Percentiles rank a stretch among this genome's conserved stretches.
Evolutionary conservation across 1,140 invertebrate genomes (phyloP).

Genomic region (Sarcophaga peregrina): DNA sequence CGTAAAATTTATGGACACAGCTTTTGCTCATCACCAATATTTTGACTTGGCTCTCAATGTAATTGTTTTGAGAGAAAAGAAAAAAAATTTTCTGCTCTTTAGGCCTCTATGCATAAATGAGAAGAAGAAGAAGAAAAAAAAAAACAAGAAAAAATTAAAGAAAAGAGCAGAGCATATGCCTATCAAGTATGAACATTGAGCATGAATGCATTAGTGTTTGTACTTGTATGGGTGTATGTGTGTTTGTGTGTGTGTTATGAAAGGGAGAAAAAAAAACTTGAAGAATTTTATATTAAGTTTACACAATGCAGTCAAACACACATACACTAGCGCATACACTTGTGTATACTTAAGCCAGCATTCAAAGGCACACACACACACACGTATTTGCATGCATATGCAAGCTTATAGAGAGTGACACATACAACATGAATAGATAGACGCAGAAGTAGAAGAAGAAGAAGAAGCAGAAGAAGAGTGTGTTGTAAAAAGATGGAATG

Average conservation of each 20-base stretch:
- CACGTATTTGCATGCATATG: background rate
- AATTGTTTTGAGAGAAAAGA: background rate
- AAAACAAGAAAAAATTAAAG: no score
- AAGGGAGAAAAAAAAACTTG: background rate
- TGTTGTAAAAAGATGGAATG: slow-evolving; percentile 42
- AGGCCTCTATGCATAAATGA: background rate
- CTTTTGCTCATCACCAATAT: background rate
- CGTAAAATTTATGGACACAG: no score
- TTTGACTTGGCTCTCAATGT: background rate
- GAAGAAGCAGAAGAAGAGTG: background rate
- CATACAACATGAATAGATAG: background rate
- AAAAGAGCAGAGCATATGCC: no score
- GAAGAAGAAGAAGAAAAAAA: background rate
- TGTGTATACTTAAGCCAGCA: background rate
- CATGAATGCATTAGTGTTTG: background rate
- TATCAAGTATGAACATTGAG: no score
- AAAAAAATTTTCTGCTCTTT: background rate
- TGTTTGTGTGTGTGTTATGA: background rate
- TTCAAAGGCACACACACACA: background rate
- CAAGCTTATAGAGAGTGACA: background rate
- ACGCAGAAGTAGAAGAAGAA: background rate
- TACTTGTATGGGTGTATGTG: no score
- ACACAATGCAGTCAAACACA: background rate
- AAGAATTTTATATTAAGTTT: slow-evolving; percentile 23
- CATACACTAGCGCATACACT: background rate